Evolutionary conservation across 1,140 invertebrate genomes (phyloP), one percentile per base, ranked within the genome.

Genomic region (Oncopeltus fasciatus): DNA sequence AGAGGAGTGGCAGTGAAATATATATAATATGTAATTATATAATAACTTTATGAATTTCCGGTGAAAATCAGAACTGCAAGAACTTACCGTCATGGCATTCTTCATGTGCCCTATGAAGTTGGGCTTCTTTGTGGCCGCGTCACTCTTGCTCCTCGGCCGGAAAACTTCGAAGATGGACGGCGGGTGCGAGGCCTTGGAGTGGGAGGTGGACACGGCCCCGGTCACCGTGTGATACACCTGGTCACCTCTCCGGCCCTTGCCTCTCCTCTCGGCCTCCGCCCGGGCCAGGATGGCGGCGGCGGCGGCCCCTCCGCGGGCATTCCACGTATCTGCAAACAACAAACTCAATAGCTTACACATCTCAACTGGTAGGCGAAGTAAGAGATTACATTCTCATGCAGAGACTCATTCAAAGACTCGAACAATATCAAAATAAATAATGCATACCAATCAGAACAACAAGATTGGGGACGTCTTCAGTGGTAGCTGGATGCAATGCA

Each of bases 31-130:
- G n/a, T n/a, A n/a, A n/a, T n/a, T n/a, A n/a, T n/a, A n/a, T n/a
- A n/a, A n/a, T n/a, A n/a, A n/a, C n/a, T n/a, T n/a, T n/a, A n/a
- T n/a, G n/a, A n/a, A n/a, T n/a, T n/a, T n/a, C n/a, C n/a, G n/a
- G n/a, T n/a, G n/a, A n/a, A n/a, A n/a, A n/a, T n/a, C n/a, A n/a
- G n/a, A n/a, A n/a, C n/a, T n/a, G n/a, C n/a, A n/a, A n/a, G 1
- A 44, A 53, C 49, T 72, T 78, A 86, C 85, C 80, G 89, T 76
- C 75, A 90, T 75, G 68, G 84, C 81, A 72, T 82, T 83, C 75
- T 87, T 86, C 80, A 88, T 83, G 66, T 83, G 84, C n/a, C 83
- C 78, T 77, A 88, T 87, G 73, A 90, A 80, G 53, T 69, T 70
- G 69, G 81, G 82, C 73, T 86, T 83, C 74, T 79, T 77, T 64